Percentiles rank a stretch among this genome's conserved stretches.
Conservation (phyloP, 2,888 invertebrate genomes). For the Drosophila pegasa region DNA sequence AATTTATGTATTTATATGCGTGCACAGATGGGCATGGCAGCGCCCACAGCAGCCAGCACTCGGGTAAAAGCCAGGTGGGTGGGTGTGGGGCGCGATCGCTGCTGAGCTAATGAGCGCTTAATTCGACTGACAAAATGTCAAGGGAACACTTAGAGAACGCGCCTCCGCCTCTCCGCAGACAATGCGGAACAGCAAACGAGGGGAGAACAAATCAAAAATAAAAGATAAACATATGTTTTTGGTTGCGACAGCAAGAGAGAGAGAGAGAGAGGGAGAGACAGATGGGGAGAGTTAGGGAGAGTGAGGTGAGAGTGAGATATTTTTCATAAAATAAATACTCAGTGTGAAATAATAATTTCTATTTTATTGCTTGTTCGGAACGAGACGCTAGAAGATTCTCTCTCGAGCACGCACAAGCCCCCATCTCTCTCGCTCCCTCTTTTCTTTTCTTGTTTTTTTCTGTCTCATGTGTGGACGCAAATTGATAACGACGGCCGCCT, state of each 20-base stretch:
- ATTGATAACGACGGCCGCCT: slow-evolving; percentile 58
- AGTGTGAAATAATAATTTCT: slow-evolving; percentile 28
- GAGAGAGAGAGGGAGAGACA: slow-evolving; percentile 5
- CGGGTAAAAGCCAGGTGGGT: neutral
- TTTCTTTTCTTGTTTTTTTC: slow-evolving; percentile 2
- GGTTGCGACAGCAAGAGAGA: slow-evolving; percentile 25
- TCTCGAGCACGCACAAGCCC: no score
- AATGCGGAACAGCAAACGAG: slow-evolving; percentile 17
- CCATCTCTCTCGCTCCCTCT: neutral
- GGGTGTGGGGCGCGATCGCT: slow-evolving; percentile 6
- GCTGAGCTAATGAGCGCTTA: slow-evolving; percentile 68
- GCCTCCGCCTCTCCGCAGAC: slow-evolving; percentile 23
- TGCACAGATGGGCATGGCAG: neutral
- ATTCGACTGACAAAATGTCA: slow-evolving; percentile 72
- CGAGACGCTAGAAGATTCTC: slow-evolving; percentile 9
- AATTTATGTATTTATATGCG: neutral
- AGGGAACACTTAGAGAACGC: slow-evolving; percentile 54
- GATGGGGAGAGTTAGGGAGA: slow-evolving; percentile 4
- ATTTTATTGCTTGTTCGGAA: slow-evolving; percentile 19
- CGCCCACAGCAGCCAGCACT: slow-evolving; percentile 22
- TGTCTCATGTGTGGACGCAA: slow-evolving; percentile 19
- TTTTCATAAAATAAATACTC: slow-evolving; percentile 9
- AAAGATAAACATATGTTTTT: slow-evolving; percentile 68
- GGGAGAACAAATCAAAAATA: slow-evolving; percentile 45
- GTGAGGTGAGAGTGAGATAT: slow-evolving; percentile 14